Conservation (phyloP, 2,888 invertebrate genomes). For the Aproaerema taeniolella region DNA sequence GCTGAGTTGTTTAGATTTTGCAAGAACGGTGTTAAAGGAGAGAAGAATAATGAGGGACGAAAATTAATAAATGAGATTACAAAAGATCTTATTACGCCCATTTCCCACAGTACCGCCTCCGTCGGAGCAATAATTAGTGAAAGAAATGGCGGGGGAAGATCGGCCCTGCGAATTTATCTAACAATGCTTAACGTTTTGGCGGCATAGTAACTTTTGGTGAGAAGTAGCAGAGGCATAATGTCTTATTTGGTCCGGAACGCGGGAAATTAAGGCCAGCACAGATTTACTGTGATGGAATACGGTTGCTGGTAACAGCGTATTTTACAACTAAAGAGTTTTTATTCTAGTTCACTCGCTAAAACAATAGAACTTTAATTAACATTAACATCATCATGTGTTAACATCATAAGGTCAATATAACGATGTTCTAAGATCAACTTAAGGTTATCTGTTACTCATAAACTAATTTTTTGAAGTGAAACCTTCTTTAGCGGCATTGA, state of each 20-base stretch:
- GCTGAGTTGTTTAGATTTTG: slow-evolving; percentile 44
- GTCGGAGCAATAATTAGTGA: slow-evolving; percentile 55
- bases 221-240: slow-evolving; percentile 6
- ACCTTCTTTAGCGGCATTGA: no score
- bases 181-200: slow-evolving; percentile 24
- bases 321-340: no score
- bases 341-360: no score
- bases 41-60: slow-evolving; percentile 43
- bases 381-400: no score
- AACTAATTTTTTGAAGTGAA: no score
- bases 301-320: no score
- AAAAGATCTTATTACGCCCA: slow-evolving; percentile 63
- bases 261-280: slow-evolving; percentile 5
- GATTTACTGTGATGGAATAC: slow-evolving; percentile 1
- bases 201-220: slow-evolving; percentile 17
- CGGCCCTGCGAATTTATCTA: slow-evolving; percentile 26
- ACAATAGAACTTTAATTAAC: no score
- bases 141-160: slow-evolving; percentile 40
- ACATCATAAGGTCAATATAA: no score
- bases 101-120: slow-evolving; percentile 48
- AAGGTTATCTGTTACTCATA: no score
- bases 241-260: slow-evolving; percentile 6
- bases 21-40: slow-evolving; percentile 32
- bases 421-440: no score
- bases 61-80: slow-evolving; percentile 57